Percentiles rank a stretch among this genome's conserved stretches.
Conservation (phyloP, 2,113 vertebrate species). For the Trinectes maculatus region DNA sequence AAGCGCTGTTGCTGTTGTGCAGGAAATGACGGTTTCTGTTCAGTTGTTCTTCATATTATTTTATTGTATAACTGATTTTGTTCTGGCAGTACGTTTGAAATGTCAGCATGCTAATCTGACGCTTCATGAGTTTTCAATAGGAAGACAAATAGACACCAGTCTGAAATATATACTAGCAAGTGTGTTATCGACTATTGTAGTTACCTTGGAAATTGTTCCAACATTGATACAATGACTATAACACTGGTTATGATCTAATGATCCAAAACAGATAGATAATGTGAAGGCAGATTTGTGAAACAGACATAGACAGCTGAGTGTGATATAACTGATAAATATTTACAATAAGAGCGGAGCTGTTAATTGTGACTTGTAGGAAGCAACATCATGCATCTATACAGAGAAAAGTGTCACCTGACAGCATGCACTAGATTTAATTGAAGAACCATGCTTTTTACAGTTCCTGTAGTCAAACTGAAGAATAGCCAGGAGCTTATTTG, state of each 20-base stretch:
- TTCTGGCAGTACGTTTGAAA: conserved; percentile 4
- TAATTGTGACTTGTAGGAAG: conserved; percentile 21
- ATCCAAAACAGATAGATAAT: too few species aligned
- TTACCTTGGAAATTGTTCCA: conserved; percentile 23
- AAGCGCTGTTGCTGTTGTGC: conserved; percentile 25
- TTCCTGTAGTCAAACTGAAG: background rate
- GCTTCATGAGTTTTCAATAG: background rate
- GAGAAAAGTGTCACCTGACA: conserved; percentile 12
- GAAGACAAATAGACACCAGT: background rate
- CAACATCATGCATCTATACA: conserved; percentile 4
- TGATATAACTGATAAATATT: conserved; percentile 41
- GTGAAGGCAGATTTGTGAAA: too few species aligned
- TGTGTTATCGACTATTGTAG: conserved; percentile 1
- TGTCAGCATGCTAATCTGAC: conserved; percentile 2
- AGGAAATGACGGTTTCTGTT: conserved; percentile 35
- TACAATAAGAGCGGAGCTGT: conserved; percentile 47
- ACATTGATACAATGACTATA: too few species aligned
- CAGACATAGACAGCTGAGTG: too few species aligned
- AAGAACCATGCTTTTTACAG: conserved; percentile 6
- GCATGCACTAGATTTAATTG: background rate
- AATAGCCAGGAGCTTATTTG: conserved; percentile 24
- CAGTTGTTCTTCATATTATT: conserved; percentile 21
- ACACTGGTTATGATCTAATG: too few species aligned
- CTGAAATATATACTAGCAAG: background rate
- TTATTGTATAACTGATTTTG: background rate